Conservation (phyloP, 2,888 invertebrate species). For the Ophion ellenae region DNA sequence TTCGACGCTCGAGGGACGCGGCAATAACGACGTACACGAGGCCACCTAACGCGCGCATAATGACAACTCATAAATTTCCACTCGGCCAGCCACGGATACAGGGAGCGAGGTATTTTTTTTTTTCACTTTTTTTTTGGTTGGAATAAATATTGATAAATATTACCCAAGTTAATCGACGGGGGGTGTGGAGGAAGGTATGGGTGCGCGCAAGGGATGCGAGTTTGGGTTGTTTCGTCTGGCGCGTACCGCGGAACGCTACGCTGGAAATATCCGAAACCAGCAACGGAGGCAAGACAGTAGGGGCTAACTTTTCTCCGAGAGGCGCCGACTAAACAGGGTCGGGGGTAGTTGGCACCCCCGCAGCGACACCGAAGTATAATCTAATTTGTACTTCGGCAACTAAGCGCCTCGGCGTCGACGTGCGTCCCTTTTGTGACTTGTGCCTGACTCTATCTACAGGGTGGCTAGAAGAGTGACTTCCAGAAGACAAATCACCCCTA, state of each 20-base stretch:
- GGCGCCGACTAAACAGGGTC: constrained; percentile 14
- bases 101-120: constrained; percentile 13
- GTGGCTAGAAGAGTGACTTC: background rate
- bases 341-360: constrained; percentile 75
- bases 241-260: constrained; percentile 30
- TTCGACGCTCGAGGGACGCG: background rate
- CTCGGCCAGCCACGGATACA: background rate
- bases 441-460: background rate
- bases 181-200: constrained; percentile 61
- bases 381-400: constrained; percentile 81
- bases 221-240: constrained; percentile 13
- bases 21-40: constrained; percentile 38
- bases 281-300: constrained; percentile 64
- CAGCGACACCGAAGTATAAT: constrained; percentile 79
- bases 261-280: constrained; percentile 54
- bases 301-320: constrained; percentile 79
- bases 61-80: constrained; percentile 72
- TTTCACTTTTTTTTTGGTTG: constrained; percentile 57
- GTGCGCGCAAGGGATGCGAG: constrained; percentile 19
- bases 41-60: constrained; percentile 47
- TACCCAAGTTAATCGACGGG: constrained; percentile 72
- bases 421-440: constrained; percentile 26
- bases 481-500: background rate
- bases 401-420: constrained; percentile 69
- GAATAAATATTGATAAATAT: constrained; percentile 80